Base-by-base conservation (phyloP, 2,797 vertebrate genomes). In the Oryzias dopingdopingensis region DNA sequence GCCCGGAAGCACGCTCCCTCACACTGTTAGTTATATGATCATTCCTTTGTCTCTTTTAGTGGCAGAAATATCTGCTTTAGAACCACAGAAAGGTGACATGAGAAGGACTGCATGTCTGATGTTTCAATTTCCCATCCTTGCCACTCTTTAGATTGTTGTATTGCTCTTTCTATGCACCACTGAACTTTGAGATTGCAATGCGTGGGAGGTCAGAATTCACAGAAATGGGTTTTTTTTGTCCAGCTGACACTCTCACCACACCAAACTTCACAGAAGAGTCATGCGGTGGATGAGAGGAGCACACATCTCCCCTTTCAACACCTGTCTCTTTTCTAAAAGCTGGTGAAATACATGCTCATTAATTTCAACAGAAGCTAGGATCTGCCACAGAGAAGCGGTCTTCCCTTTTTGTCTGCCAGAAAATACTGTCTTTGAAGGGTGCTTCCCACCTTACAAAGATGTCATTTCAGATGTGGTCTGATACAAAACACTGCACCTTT, bases 41-140 rank as follows among this genome's bases (percentile, higher is more conserved):
- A 71, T 84, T 82, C 74, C 69, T 84, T 84, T 83, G 82, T 86
- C 76, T 80, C 78, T 73, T 78, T 72, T 67, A 65, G 79, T 70
- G 49, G 42, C 79, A 71, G 72, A 77, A 79, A 70, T 57, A 75
- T 72, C 69, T 16, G 20, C 70, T 81, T 80, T 77, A 69, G 72
- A 82, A 48, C 56, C 61, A 57, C 13, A 56, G 52, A 76, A 64
- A 78, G 58, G 51, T 62, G 62, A 76, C 65, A 65, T 69, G 57
- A 76, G 52, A 66, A 59, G 70, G 68, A 52, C 59, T 23, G 52
- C 62, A 24, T 62, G 66, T 68, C 70, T 50, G 52, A 72, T 59
- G 51, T 76, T 76, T 81, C 61, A 77, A 52, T 23, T 62, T 75
- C 72, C 64, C 47, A 69, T 68, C 65, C 67, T 63, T 17, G 42